These are phyloP conservation scores for Enteromius mattozi DNA, from an alignment of 2,797 vertebrate species.

Conservation along the genomic window DNA sequence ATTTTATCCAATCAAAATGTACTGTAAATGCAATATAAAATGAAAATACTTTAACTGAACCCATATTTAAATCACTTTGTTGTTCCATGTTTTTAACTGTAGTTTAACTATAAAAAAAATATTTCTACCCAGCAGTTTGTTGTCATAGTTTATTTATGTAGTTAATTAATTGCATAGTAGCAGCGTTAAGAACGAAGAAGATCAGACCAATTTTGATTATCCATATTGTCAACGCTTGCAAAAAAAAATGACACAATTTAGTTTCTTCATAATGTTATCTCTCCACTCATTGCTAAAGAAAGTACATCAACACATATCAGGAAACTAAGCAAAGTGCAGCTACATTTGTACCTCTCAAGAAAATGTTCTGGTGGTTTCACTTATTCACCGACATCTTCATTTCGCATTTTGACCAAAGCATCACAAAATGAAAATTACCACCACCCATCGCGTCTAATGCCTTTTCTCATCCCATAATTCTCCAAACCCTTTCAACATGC, in stretches of 20 bases:
- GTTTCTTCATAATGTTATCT: not conserved
- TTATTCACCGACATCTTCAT: conserved; percentile 54
- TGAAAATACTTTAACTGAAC: conserved; percentile 23
- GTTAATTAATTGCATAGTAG: conserved; percentile 45
- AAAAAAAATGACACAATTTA: not conserved
- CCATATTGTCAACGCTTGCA: not conserved
- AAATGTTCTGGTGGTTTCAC: conserved; percentile 32
- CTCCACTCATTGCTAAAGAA: conserved; percentile 1
- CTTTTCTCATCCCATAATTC: conserved; percentile 53
- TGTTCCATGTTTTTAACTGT: not conserved
- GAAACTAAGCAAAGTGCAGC: conserved; percentile 32
- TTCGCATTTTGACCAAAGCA: conserved; percentile 38
- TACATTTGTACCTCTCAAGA: conserved; percentile 20
- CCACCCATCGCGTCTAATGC: conserved; percentile 58
- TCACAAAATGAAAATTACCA: conserved; percentile 38
- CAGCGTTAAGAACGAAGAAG: conserved; percentile 39
- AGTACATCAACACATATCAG: conserved; percentile 2
- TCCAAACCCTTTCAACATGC: conserved; percentile 45
- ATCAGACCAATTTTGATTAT: conserved; percentile 23
- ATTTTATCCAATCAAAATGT: not conserved
- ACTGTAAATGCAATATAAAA: not conserved
- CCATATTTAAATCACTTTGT: conserved; percentile 30
- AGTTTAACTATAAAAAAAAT: not conserved
- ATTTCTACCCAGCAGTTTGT: conserved; percentile 16
- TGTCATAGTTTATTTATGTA: conserved; percentile 24